Percentiles rank a stretch among this genome's conserved stretches.
phyloP scores from a whole-genome alignment of 2,888 invertebrate species.

The Eupeodes latifasciatus region DNA sequence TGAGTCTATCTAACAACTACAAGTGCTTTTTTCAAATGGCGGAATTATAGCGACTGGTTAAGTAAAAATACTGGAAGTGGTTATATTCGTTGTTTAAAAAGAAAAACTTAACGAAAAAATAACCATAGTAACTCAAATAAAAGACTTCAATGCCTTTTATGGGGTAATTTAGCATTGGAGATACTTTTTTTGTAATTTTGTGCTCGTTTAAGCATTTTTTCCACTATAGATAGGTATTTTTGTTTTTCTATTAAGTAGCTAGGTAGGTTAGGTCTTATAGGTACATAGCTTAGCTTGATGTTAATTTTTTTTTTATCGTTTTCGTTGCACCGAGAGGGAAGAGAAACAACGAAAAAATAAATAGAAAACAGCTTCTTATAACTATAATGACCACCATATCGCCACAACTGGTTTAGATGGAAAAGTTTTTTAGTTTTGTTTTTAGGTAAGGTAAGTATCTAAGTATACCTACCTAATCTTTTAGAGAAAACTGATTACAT shows the following conservation, averaged over 20 bases:
- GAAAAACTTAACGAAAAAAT: not conserved
- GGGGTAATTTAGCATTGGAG: constrained; percentile 33
- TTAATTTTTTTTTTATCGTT: constrained; percentile 35
- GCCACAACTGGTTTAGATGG: constrained; percentile 29
- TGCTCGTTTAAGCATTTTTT: constrained; percentile 36
- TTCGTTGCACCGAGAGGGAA: constrained; percentile 21
- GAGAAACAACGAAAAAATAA: not conserved
- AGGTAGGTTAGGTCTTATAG: not conserved
- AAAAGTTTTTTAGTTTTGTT: constrained; percentile 12
- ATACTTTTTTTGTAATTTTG: constrained; percentile 8
- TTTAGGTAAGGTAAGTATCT: not conserved
- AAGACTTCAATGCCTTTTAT: constrained; percentile 39
- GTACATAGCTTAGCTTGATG: constrained; percentile 7
- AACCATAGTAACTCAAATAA: constrained; percentile 38
- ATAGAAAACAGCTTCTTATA: constrained; percentile 33
- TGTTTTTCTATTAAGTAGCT: not conserved
- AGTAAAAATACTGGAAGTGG: not conserved
- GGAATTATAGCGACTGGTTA: not conserved
- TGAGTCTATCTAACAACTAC: not conserved
- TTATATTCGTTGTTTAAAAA: constrained; percentile 1
- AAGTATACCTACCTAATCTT: not conserved
- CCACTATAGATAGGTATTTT: too few relatives aligned
- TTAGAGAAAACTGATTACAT: constrained; percentile 39
- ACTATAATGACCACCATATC: constrained; percentile 12
- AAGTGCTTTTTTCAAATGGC: constrained; percentile 20